Evolutionary conservation across 2,113 vertebrate genomes (phyloP).

Genomic region (Dinomys branickii): DNA sequence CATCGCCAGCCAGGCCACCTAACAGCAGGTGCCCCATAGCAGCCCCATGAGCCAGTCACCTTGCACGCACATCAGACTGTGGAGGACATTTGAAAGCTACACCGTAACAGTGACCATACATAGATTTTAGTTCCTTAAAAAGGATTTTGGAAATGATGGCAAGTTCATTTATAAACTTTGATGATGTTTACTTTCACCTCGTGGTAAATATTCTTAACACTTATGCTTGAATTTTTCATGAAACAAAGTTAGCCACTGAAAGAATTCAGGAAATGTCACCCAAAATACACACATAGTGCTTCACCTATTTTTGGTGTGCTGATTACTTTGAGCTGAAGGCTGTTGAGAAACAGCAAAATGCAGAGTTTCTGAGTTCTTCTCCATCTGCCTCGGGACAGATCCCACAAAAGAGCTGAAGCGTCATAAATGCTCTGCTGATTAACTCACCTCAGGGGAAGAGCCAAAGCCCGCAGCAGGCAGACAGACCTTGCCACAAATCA

Average conservation of each 20-base stretch:
- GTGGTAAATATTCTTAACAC: not conserved
- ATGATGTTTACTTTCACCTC: not conserved
- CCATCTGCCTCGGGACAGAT: not conserved
- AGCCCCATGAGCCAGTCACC: not conserved
- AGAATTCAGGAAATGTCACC: not conserved
- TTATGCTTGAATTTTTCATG: not conserved
- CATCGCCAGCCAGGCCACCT: not conserved
- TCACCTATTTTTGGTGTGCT: not conserved
- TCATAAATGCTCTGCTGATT: not conserved
- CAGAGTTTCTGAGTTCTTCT: not conserved
- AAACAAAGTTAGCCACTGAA: not conserved
- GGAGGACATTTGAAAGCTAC: not conserved
- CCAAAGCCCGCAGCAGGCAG: not conserved
- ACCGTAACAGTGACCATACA: not conserved
- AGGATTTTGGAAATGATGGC: not conserved
- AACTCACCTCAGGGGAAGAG: not conserved
- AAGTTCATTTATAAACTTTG: not conserved
- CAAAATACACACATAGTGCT: not conserved
- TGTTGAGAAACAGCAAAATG: not conserved
- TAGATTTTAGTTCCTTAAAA: not conserved
- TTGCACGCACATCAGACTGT: not conserved
- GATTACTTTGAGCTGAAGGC: not conserved
- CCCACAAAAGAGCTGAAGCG: not conserved
- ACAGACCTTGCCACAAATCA: not conserved
- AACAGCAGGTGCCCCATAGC: not conserved